Evolutionary conservation across 2,888 invertebrate species (phyloP), one percentile per base, ranked within the genome.

Genomic region (Platycnemis pennipes): DNA sequence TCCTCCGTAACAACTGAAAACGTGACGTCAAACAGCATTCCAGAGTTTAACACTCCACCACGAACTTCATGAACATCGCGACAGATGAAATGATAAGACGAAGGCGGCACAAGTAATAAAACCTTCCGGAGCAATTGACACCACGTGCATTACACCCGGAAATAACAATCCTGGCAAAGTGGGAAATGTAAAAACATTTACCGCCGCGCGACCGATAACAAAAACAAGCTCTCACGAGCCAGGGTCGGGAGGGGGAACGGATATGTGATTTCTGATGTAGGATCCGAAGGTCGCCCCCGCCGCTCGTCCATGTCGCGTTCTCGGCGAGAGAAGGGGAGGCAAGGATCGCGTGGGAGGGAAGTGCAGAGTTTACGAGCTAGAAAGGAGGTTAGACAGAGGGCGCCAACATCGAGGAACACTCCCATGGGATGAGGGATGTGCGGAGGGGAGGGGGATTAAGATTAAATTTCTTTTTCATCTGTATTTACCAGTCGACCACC

Each of bases 401-500:
- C 77, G 77, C n/a, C 77, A 77, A 77, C 77, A 77, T 2, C 19
- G 63, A 2, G 19, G 53, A 19, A 53, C 53, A n/a, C 77, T 13
- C 37, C 77, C 0, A 77, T 16, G 31, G 37, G 26, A 2, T 7
- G 77, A 63, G 69, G 37, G 77, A 77, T 37, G 19, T 63, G 22
- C 16, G 26, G 26, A 63, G 26, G 44, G 42, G 77, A 77, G 22
- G 22, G 37, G 22, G 77, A 77, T n/a, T 49, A 16, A 16, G 11
- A 63, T 22, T 16, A 26, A 3, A 19, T 53, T 53, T n/a, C n/a
- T n/a, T n/a, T n/a, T n/a, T n/a, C n/a, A n/a, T n/a, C 22, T 44
- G 31, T 63, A 63, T 69, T 91, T 91, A 91, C 91, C 91, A 56
- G 91, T 44, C 87, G 91, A 63, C 91, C 91, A 91, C 91, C 91